Evolutionary conservation across 2,888 invertebrate genomes (phyloP).

Genomic region (Caradrina clavipalpis): DNA sequence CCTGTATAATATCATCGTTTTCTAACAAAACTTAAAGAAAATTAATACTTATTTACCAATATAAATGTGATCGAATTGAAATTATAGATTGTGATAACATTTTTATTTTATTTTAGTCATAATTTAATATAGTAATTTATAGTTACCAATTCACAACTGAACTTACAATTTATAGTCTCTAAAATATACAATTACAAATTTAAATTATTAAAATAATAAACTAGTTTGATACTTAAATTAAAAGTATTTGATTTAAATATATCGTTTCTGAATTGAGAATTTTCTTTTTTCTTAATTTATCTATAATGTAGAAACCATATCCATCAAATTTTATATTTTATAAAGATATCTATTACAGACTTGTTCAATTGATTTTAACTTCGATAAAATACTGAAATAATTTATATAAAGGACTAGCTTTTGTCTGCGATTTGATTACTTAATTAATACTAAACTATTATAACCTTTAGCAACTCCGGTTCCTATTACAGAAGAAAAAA

Average conservation of each 20-base stretch:
- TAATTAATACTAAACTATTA: too few species aligned
- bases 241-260: too few species aligned
- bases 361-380: background rate
- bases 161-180: conserved; percentile 26
- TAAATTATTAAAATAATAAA: background rate
- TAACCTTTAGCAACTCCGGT: too few species aligned
- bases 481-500: too few species aligned
- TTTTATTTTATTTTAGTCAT: conserved; percentile 15
- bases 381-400: too few species aligned
- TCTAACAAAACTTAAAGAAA: background rate
- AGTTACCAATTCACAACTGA: conserved; percentile 31
- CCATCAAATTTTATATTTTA: background rate
- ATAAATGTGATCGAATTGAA: conserved; percentile 29
- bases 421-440: too few species aligned
- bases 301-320: too few species aligned
- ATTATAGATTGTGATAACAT: conserved; percentile 34
- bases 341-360: background rate
- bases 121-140: background rate
- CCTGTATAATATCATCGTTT: background rate
- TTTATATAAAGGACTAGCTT: too few species aligned
- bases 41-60: background rate
- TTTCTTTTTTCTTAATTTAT: too few species aligned
- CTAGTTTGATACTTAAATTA: conserved; percentile 3
- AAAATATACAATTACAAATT: background rate
- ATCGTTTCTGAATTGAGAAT: too few species aligned